Conservation (phyloP, 2,113 vertebrate genomes). For the Albula glossodonta region DNA sequence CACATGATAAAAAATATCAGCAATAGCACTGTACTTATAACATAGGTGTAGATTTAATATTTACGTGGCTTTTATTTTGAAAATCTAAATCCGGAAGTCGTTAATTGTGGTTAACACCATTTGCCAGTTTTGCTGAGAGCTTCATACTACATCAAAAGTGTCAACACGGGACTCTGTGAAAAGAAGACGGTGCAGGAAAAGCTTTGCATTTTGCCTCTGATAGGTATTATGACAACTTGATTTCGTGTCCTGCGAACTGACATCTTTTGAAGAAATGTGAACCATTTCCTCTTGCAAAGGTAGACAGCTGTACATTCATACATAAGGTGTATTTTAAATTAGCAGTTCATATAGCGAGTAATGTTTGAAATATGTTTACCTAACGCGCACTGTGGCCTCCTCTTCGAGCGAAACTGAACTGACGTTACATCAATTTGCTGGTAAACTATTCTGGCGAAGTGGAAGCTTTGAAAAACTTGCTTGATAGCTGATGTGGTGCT, state of each 20-base stretch:
- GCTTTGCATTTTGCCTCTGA: background rate
- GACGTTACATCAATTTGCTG: background rate
- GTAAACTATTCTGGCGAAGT: too few relatives aligned
- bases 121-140: constrained; percentile 16
- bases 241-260: background rate
- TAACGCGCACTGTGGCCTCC: constrained; percentile 31
- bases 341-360: background rate
- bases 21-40: too few relatives aligned
- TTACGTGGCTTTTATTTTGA: too few relatives aligned
- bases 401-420: background rate
- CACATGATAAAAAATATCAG: too few relatives aligned
- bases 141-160: constrained; percentile 10
- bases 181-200: constrained; percentile 19
- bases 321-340: background rate
- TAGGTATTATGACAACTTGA: background rate
- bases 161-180: constrained; percentile 22
- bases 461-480: too few relatives aligned
- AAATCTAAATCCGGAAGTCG: too few relatives aligned
- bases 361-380: constrained; percentile 5
- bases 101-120: background rate
- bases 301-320: background rate
- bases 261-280: constrained; percentile 13
- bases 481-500: too few relatives aligned
- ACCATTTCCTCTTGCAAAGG: constrained; percentile 11
- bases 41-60: too few relatives aligned